Percentiles rank a stretch among this genome's conserved stretches.
Evolutionary conservation across 2,113 vertebrate species (phyloP).

Genomic region (Aphelocoma coerulescens): DNA sequence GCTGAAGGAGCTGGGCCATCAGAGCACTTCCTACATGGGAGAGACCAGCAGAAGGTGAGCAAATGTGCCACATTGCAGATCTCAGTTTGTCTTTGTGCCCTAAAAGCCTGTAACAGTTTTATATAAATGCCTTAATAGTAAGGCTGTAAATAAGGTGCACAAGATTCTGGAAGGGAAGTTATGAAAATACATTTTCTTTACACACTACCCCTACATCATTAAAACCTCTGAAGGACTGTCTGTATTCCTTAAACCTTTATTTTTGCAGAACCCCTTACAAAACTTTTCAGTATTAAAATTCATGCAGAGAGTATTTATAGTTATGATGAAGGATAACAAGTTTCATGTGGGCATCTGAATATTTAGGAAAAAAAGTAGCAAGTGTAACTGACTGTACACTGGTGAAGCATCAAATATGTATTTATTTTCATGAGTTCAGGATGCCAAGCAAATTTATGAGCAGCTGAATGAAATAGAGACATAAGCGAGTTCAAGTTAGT

Average conservation of each 20-base stretch:
- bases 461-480: constrained; percentile 20
- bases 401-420: background rate
- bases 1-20: background rate
- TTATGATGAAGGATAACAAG: background rate
- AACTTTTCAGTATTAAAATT: background rate
- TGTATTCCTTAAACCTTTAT: background rate
- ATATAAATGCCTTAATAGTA: background rate
- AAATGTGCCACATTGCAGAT: rapidly evolving
- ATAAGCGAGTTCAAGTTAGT: background rate
- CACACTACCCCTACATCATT: background rate
- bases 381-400: background rate
- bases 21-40: background rate
- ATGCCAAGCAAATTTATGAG: constrained; percentile 6
- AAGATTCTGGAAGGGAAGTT: background rate
- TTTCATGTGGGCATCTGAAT: background rate
- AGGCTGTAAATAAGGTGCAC: background rate
- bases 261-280: background rate
- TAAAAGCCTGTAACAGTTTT: background rate
- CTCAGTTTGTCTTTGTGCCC: background rate
- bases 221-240: background rate
- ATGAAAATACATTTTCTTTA: background rate
- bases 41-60: background rate
- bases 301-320: background rate
- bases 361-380: background rate
- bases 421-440: constrained; percentile 15